Percentiles rank a stretch among this genome's conserved stretches.
These are phyloP conservation scores for Sarcophaga caerulescens DNA, from an alignment of 2,888 invertebrate species.

Conservation along the genomic window DNA sequence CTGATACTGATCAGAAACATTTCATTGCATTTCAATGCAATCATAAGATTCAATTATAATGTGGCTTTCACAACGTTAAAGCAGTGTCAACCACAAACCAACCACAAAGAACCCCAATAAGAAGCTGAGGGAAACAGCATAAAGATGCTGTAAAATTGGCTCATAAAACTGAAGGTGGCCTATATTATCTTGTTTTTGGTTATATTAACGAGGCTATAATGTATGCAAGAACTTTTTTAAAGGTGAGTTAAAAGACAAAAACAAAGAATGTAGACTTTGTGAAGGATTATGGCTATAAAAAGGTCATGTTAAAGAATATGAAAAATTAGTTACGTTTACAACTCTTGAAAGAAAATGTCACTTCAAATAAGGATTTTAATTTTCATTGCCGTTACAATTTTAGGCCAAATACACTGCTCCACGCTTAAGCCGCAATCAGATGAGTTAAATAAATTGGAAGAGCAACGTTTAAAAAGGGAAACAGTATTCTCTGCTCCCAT, in stretches of 20 bases:
- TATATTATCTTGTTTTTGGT: constrained; percentile 21
- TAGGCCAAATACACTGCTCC: constrained; percentile 5
- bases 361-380: constrained; percentile 2
- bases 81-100: not conserved
- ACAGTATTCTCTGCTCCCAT: constrained; percentile 33
- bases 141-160: constrained; percentile 56
- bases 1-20: constrained; percentile 25
- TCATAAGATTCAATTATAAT: constrained; percentile 50
- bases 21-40: constrained; percentile 43
- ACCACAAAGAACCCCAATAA: not conserved
- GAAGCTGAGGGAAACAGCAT: not conserved
- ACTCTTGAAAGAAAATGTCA: constrained; percentile 48
- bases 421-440: not conserved
- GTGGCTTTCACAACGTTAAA: constrained; percentile 49
- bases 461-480: constrained; percentile 42
- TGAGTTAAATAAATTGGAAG: not conserved
- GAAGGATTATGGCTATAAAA: constrained; percentile 50
- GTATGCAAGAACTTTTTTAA: too few species aligned
- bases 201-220: too few species aligned
- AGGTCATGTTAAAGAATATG: constrained; percentile 13
- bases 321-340: constrained; percentile 42
- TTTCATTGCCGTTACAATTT: not conserved
- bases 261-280: not conserved
- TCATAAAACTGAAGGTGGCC: constrained; percentile 31
- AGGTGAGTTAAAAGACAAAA: not conserved